Conservation (phyloP, 1,140 invertebrate species). For the Tenebrio molitor region DNA sequence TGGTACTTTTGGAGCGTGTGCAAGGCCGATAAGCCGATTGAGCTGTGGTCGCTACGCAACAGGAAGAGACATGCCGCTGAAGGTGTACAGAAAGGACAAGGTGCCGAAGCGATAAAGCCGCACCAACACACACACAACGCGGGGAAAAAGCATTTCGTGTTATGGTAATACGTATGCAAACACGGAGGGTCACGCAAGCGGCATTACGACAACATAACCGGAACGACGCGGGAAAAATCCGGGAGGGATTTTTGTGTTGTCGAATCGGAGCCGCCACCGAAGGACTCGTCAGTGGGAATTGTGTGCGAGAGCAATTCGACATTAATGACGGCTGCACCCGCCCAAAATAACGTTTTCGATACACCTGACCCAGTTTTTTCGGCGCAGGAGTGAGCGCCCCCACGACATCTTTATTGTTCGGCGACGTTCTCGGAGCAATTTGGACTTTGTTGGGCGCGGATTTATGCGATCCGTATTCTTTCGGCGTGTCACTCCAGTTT, state of each 20-base stretch:
- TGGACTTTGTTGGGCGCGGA: no score
- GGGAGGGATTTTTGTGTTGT: slow-evolving; percentile 21
- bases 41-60: slow-evolving; percentile 55
- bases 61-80: slow-evolving; percentile 32
- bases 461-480: no score
- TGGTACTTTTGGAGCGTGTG: slow-evolving; percentile 48
- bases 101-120: slow-evolving; percentile 30
- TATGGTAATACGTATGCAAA: slow-evolving; percentile 38
- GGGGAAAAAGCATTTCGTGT: slow-evolving; percentile 31
- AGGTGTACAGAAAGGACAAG: slow-evolving; percentile 36
- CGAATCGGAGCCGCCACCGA: neutral
- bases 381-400: no score
- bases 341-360: no score
- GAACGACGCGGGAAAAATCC: slow-evolving; percentile 12
- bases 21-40: slow-evolving; percentile 55
- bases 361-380: no score
- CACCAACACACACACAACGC: slow-evolving; percentile 7
- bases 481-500: no score
- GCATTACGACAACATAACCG: slow-evolving; percentile 24
- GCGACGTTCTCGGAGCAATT: no score
- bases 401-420: no score
- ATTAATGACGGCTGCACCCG: no score
- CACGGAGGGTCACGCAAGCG: slow-evolving; percentile 30
- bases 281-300: slow-evolving; percentile 14
- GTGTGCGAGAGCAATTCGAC: slow-evolving; percentile 18